Conservation (phyloP, 2,888 invertebrate species). For the Volucella inflata region DNA sequence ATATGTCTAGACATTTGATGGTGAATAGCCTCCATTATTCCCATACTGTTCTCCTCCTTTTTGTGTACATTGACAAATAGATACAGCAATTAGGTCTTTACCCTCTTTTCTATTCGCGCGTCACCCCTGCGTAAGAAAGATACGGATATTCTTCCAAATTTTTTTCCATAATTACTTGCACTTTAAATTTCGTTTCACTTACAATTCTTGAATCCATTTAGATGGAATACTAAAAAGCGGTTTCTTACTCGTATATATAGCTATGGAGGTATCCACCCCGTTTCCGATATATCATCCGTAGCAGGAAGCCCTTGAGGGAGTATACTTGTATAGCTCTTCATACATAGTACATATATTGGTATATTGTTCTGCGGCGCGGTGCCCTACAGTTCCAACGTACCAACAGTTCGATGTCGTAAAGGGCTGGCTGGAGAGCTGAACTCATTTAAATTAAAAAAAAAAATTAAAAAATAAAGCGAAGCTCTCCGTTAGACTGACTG, state of each 20-base stretch:
- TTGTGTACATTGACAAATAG: constrained; percentile 57
- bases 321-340: no score
- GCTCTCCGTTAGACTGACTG: constrained; percentile 30
- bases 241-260: constrained; percentile 21
- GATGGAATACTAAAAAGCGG: constrained; percentile 40
- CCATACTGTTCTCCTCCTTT: neutral
- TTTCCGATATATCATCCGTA: neutral
- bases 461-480: constrained; percentile 13
- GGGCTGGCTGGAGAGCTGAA: constrained; percentile 35
- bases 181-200: constrained; percentile 52
- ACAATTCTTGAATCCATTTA: constrained; percentile 49
- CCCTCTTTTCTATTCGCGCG: neutral
- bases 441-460: constrained; percentile 67
- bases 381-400: neutral
- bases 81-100: constrained; percentile 54
- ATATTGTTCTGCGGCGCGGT: constrained; percentile 20
- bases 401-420: constrained; percentile 37
- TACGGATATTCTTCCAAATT: constrained; percentile 22
- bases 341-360: no score
- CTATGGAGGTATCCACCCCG: no score
- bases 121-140: neutral
- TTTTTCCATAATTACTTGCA: constrained; percentile 47
- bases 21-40: neutral
- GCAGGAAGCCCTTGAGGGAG: neutral
- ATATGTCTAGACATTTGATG: constrained; percentile 50